Evolutionary conservation across 1,140 invertebrate species (phyloP).

Genomic region (Anagrus nilaparvatae): DNA sequence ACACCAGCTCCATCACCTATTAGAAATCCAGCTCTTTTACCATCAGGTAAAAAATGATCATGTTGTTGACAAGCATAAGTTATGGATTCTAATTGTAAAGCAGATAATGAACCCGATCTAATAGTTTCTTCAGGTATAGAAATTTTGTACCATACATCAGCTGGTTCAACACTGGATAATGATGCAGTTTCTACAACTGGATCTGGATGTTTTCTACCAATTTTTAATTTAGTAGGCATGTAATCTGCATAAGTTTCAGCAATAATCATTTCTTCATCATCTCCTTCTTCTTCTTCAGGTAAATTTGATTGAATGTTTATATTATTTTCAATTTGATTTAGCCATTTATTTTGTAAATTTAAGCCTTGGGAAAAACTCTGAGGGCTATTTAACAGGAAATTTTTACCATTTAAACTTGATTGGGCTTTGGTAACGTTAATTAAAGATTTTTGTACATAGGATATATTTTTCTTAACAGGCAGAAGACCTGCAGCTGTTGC

Average conservation of each 20-base stretch:
- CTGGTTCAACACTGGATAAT: conserved; percentile 89
- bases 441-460: no score
- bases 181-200: conserved; percentile 99
- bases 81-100: conserved; percentile 93
- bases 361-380: not conserved
- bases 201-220: conserved; percentile 95
- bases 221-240: conserved; percentile 91
- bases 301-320: conserved; percentile 33
- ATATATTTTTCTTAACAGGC: no score
- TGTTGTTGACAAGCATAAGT: conserved; percentile 96
- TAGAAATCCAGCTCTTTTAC: conserved; percentile 87
- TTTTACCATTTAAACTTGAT: conserved; percentile 25
- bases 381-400: not conserved
- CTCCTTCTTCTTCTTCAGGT: conserved; percentile 72
- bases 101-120: conserved; percentile 77
- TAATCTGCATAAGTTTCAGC: conserved; percentile 98
- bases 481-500: conserved; percentile 60
- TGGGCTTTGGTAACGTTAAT: conserved; percentile 30
- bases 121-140: conserved; percentile 80
- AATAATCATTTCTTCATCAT: conserved; percentile 94
- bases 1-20: conserved; percentile 99
- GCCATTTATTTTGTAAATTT: conserved; percentile 48
- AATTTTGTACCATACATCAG: conserved; percentile 85
- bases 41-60: conserved; percentile 82
- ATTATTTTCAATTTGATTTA: conserved; percentile 41